Evolutionary conservation across 2,888 invertebrate genomes (phyloP), one percentile per base, ranked within the genome.

Genomic region (Tortricodes alternella): DNA sequence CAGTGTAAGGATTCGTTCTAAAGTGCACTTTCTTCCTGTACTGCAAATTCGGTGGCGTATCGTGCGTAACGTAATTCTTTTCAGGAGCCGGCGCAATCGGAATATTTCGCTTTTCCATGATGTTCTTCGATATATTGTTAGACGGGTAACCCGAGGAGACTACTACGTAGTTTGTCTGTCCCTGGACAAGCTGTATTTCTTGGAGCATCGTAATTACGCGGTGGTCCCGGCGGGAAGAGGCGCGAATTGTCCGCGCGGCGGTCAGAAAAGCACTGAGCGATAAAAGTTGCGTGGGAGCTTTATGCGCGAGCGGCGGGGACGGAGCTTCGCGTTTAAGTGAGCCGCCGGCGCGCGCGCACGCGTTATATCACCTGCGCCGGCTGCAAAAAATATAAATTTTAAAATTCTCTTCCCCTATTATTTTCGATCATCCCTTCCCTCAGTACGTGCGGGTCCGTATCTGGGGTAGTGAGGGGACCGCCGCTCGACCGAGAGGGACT

Each of bases 11-110:
- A 52, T 93, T 92, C 1, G 93, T 93, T 64, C 92, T 92, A 71
- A 94, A 94, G 77, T 94, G 95, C 71, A 95, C 94, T 83, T 95
- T 94, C 69, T 95, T 92, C 71, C 95, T 93, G 78, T 95, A 95
- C 61, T 93, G 89, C 61, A 93, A 76, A 65, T 85, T 86, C 56
- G 93, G 93, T 15, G 91, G 90, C 1, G 90, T 85, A 61, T 91
- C 91, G 65, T 91, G 91, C 46, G 85, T 89, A 11, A 88, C 88
- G 65, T 88, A 91, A 65, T 92, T 88, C 68, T 92, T 85, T 79
- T 93, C 92, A 59, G 93, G 91, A 62, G 93, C 92, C 34, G 93
- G 92, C 29, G 93, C 93, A 43, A 93, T 86, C 1, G 93, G 92
- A 60, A 92, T 86, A 81, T 91, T 78, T 70, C 88, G 72, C 64